Percentiles rank a stretch among this genome's conserved stretches.
These are phyloP conservation scores for Acleris cristana DNA, from an alignment of 2,888 invertebrate species.

Conservation along the genomic window DNA sequence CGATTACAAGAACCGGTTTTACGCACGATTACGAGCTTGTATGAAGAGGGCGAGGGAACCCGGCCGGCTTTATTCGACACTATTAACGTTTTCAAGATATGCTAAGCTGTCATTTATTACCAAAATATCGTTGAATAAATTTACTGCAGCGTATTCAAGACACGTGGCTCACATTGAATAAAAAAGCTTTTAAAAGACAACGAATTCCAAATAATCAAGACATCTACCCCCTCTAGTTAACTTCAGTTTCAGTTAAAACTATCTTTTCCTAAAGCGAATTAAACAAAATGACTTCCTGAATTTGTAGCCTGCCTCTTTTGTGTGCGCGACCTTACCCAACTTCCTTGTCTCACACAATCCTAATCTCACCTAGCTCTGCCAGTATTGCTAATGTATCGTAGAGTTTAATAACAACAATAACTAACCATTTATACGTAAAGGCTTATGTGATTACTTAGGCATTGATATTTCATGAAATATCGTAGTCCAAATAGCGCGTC, in stretches of 20 bases:
- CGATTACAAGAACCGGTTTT: conserved; percentile 40
- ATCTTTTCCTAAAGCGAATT: conserved; percentile 5
- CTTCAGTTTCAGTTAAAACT: too few relatives aligned
- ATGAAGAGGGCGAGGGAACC: conserved; percentile 31
- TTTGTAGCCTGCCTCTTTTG: conserved; percentile 6
- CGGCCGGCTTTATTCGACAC: conserved; percentile 25
- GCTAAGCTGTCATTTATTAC: conserved; percentile 37
- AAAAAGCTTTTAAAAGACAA: neutral
- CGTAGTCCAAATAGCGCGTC: too few relatives aligned
- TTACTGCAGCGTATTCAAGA: conserved; percentile 5
- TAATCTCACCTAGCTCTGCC: neutral
- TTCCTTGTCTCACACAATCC: conserved; percentile 13
- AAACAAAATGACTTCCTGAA: conserved; percentile 10
- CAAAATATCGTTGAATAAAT: conserved; percentile 31
- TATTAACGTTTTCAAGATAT: conserved; percentile 34
- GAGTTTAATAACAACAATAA: too few relatives aligned
- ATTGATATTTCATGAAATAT: too few relatives aligned
- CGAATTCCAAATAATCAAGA: too few relatives aligned
- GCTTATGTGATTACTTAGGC: too few relatives aligned
- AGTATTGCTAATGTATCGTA: too few relatives aligned
- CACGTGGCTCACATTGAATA: conserved; percentile 7
- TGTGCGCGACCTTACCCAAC: conserved; percentile 35
- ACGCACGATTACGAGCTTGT: conserved; percentile 37
- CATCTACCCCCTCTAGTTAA: too few relatives aligned
- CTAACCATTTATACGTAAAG: too few relatives aligned